Evolutionary conservation across 1,140 invertebrate species (phyloP), one percentile per base, ranked within the genome.

Genomic region (Dryas iulia): DNA sequence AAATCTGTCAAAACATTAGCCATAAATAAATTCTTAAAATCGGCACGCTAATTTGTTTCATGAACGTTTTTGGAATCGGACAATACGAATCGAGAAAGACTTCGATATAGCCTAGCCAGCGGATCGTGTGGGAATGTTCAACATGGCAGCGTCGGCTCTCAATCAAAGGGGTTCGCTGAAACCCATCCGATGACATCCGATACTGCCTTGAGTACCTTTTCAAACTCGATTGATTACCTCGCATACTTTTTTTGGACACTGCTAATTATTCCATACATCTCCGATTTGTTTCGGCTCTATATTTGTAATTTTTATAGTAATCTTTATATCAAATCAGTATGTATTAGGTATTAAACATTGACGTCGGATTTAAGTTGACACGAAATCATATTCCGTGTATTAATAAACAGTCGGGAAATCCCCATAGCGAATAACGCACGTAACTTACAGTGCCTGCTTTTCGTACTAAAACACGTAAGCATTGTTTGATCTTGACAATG

Each of bases 91-190:
- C 69, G 77, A 75, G 78, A 77, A 74, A 73, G 69, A 70, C 69
- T 76, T 71, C 71, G 70, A 70, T 74, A 74, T 69, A 80, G 76
- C 74, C 70, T 77, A 77, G 77, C 70, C 66, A 81, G 82, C 76
- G 74, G 67, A 69, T 84, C 88, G 88, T 90, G 88, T 89, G 82
- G 78, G 84, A 88, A 90, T 90, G 88, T 78, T 73, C 78, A 88
- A 89, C 87, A 87, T 75, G 74, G 60, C 59, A 68, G 75, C 71
- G 84, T 69, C 88, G 88, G 86, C 82, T 54, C 71, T 69, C 70
- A 68, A 80, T 87, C 86, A 90, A 90, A 87, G 71, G 78, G 77
- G 78, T 89, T 87, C 86, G 75, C 73, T 85, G 86, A 86, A 87
- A 78, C 65, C 62, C 59, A 76, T 62, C 63, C 71, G 74, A 74